A percentile compares a stretch with the other conserved stretches of the same genome.
phyloP scores from a whole-genome alignment of 1,140 invertebrate genomes.

The Pseudoatta argentina region DNA sequence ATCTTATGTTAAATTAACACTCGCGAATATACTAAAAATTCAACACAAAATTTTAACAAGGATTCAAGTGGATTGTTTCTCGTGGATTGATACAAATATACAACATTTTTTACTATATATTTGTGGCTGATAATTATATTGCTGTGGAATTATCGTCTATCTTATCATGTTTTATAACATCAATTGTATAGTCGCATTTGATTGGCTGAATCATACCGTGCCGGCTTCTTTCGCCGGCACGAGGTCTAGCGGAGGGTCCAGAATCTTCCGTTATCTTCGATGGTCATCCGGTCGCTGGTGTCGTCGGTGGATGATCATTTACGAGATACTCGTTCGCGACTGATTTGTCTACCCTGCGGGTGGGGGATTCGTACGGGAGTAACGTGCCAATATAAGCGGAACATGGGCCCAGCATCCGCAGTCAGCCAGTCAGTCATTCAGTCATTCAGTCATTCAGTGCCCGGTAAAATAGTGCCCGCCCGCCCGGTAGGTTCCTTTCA shows the following conservation, averaged over 20 bases:
- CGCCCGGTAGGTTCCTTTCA: conserved; percentile 72
- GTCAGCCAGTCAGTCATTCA: conserved; percentile 73
- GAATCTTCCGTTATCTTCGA: conserved; percentile 63
- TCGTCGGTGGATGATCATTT: conserved; percentile 46
- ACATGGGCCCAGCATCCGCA: conserved; percentile 76
- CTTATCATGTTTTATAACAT: not conserved
- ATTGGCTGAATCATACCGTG: not conserved
- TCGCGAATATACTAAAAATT: too few species aligned
- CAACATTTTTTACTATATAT: not conserved
- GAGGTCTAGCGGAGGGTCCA: not conserved
- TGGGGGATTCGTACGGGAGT: conserved; percentile 65
- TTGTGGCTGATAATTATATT: not conserved
- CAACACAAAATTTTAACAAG: too few species aligned
- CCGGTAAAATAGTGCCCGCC: conserved; percentile 45
- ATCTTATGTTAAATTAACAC: too few species aligned
- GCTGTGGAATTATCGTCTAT: not conserved
- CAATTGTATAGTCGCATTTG: not conserved
- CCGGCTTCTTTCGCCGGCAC: not conserved
- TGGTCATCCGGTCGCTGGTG: conserved; percentile 35
- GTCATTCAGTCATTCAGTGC: conserved; percentile 45
- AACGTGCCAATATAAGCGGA: conserved; percentile 76
- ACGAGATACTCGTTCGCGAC: conserved; percentile 67
- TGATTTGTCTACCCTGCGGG: conserved; percentile 60
- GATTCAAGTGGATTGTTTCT: too few species aligned
- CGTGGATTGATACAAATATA: too few species aligned